phyloP scores from a whole-genome alignment of 2,797 vertebrate genomes.

The Semaprochilodus insignis region DNA sequence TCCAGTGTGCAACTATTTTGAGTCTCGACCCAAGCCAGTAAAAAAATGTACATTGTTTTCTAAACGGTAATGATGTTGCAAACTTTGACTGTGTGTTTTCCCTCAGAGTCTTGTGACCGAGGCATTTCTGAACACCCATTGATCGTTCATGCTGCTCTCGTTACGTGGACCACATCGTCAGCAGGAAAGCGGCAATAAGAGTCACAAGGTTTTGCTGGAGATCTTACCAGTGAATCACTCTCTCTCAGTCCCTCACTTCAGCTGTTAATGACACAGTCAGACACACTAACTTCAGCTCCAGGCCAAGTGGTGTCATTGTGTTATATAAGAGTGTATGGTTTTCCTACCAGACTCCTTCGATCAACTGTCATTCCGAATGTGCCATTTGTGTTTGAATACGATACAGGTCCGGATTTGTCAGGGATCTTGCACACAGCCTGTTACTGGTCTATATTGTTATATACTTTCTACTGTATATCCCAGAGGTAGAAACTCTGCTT shows the following conservation, averaged over 20 bases:
- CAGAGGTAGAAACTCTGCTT: too few relatives aligned
- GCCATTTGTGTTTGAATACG: neutral
- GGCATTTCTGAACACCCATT: conserved; percentile 63
- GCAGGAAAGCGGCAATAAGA: conserved; percentile 64
- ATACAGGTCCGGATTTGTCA: neutral
- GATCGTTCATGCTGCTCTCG: conserved; percentile 58
- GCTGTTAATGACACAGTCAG: conserved; percentile 2
- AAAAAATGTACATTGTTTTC: neutral
- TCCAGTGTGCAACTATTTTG: neutral
- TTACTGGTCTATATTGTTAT: neutral
- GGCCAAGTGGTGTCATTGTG: neutral
- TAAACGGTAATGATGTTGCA: conserved; percentile 36
- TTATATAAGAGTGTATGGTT: neutral
- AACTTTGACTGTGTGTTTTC: conserved; percentile 26
- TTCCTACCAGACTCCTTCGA: neutral
- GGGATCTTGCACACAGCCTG: neutral
- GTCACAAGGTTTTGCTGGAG: conserved; percentile 68
- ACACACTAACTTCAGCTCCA: neutral
- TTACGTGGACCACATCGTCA: conserved; percentile 42
- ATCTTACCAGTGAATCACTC: conserved; percentile 29
- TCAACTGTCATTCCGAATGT: neutral
- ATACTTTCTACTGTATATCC: too few relatives aligned
- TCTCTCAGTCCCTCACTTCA: neutral
- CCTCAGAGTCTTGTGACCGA: conserved; percentile 69
- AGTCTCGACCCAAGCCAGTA: neutral